phyloP scores from a whole-genome alignment of 2,797 vertebrate species.

The Sebastes steindachneri region DNA sequence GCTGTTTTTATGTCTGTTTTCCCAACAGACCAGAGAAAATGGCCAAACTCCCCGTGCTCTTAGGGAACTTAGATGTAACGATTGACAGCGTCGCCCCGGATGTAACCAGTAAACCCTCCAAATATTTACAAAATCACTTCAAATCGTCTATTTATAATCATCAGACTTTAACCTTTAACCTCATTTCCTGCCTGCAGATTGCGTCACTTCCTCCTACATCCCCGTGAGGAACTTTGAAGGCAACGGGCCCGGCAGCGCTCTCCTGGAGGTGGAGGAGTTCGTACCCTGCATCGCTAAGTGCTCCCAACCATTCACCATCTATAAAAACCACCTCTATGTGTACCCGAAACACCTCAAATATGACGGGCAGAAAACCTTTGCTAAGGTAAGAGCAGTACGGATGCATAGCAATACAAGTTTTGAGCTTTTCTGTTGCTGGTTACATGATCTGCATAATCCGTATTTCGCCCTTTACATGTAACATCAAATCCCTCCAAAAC shows the following conservation, averaged over 20 bases:
- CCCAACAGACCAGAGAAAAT: conserved; percentile 93
- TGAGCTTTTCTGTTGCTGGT: background rate
- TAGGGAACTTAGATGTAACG: conserved; percentile 95
- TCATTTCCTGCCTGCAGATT: conserved; percentile 82
- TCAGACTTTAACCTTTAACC: background rate
- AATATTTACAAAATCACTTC: conserved; percentile 25
- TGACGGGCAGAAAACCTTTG: conserved; percentile 94
- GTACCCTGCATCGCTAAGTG: conserved; percentile 94
- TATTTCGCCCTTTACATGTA: background rate
- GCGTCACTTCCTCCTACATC: conserved; percentile 96
- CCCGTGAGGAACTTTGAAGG: conserved; percentile 91
- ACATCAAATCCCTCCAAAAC: background rate
- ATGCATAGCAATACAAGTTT: background rate
- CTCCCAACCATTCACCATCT: conserved; percentile 95
- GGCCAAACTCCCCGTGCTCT: conserved; percentile 96
- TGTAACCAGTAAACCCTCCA: conserved; percentile 88
- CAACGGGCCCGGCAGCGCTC: conserved; percentile 78
- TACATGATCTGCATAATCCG: background rate
- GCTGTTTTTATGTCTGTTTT: background rate
- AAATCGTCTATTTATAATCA: background rate
- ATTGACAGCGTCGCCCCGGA: conserved; percentile 93
- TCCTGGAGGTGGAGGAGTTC: conserved; percentile 95
- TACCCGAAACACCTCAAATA: conserved; percentile 96
- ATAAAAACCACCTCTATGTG: conserved; percentile 97
- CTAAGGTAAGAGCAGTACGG: conserved; percentile 85